Base-by-base conservation (phyloP, 2,797 vertebrate genomes). In the Acanthornis magna region DNA sequence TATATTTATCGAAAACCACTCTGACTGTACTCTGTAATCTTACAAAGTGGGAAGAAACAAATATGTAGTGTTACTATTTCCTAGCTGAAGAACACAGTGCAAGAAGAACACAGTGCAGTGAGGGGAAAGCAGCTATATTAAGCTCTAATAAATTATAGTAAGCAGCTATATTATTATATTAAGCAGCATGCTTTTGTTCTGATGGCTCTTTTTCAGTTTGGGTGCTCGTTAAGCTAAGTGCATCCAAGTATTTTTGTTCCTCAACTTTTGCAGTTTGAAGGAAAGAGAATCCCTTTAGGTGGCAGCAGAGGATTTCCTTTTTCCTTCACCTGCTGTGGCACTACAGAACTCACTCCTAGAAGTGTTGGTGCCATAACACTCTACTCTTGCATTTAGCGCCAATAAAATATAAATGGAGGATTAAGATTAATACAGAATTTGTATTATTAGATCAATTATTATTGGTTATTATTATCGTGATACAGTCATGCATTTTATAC, bases 261-360 rank as follows among this genome's bases (percentile, higher is more conserved):
- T 70, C 30, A 48, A 2, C 32, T 81, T 60, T 2, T 8, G 12
- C 55, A 45, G 36, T 85, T 70, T 7, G 2, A 65, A 61, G 53
- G 57, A 55, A 77, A 34, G 60, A 58, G 42, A 79, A 94, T 34
- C 50, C 95, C 96, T 84, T 88, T 73, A 95, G 96, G 79, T 96
- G 96, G 97, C 96, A 96, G 96, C 82, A 95, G 36, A 96, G 93
- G 32, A 77, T 92, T 96, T 88, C 10, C 60, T 68, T 68, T 7
- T 29, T 83, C 38, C 7, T 42, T 91, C 80, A 61, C 58, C 47
- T 82, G 73, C 38, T 15, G 26, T 54, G n/a, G n/a, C 58, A 18
- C 72, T 70, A 18, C 17, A 10, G 19, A 62, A 16, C 48, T 79
- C 20, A 1, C 26, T 75, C 54, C 43, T 58, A 7, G 36, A 68